A percentile compares a stretch with the other conserved stretches of the same genome.
Conservation (phyloP, 2,888 invertebrate species). For the Coelopa pilipes region DNA sequence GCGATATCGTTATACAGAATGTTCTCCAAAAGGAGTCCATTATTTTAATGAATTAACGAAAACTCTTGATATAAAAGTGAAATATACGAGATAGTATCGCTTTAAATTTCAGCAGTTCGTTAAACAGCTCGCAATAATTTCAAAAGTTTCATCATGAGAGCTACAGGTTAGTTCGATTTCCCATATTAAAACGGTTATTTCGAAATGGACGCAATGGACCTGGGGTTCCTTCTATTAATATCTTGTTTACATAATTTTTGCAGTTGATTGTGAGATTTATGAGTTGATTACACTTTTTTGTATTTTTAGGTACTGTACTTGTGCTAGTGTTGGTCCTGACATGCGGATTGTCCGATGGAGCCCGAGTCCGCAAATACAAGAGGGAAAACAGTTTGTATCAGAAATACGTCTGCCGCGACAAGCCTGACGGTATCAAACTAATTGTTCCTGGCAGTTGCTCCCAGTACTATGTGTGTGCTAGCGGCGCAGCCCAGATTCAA, state of each 20-base stretch:
- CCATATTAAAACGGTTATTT: background rate
- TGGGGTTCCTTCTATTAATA: background rate
- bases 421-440: slow-evolving; percentile 51
- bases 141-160: slow-evolving; percentile 9
- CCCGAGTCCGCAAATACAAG: background rate
- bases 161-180: slow-evolving; percentile 6
- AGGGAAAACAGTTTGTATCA: slow-evolving; percentile 45
- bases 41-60: slow-evolving; percentile 15
- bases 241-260: too few relatives aligned
- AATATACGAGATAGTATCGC: background rate
- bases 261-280: too few relatives aligned
- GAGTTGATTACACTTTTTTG: too few relatives aligned
- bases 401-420: slow-evolving; percentile 51
- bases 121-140: background rate
- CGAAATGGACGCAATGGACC: background rate
- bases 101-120: slow-evolving; percentile 6
- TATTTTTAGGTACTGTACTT: slow-evolving; percentile 3
- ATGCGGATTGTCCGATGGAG: slow-evolving; percentile 13
- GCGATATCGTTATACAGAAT: background rate
- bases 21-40: slow-evolving; percentile 7
- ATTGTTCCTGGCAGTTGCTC: slow-evolving; percentile 57
- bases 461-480: slow-evolving; percentile 52
- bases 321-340: slow-evolving; percentile 11
- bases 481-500: slow-evolving; percentile 42
- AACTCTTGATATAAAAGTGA: slow-evolving; percentile 5